Base-by-base conservation (phyloP, 2,888 invertebrate species). In the Bembecia ichneumoniformis region DNA sequence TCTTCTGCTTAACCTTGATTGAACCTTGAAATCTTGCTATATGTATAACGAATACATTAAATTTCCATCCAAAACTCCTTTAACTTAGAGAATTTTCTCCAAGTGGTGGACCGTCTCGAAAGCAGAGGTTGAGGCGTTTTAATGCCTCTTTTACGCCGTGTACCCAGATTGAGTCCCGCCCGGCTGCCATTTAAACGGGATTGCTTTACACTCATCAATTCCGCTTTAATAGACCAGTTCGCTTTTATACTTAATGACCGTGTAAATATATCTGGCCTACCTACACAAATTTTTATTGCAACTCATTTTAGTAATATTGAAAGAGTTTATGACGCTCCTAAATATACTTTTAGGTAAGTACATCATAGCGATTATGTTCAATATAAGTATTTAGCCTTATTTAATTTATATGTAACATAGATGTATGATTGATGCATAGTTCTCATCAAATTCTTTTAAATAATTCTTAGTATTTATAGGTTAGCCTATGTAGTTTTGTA, bases 211-310 rank as follows among this genome's bases (percentile, higher is more conserved):
- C 75, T 69, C 72, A 63, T 75, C 77, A 73, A 74, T 79, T 74
- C 67, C 58, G 60, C 60, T 73, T 76, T 80, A 78, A 78, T 78
- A 74, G 74, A 74, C 66, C 74, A 62, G 68, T 77, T 74, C 63
- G 68, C 74, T 76, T 81, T 81, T 77, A 81, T 74, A 71, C 66
- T 61, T 76, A 77, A 79, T 77, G 77, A 74, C 74, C 76, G 69
- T 61, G 74, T 74, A 77, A 77, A 76, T 69, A 67, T 67, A 62
- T 40, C 13, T 28, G 28, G 28, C 28, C 28, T 28, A 9, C 28
- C 28, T 28, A 28, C 28, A 28, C 28, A 28, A 28, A 28, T 28
- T 28, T 28, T 28, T 28, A 28, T 28, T 28, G 28, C 28, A 28
- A 28, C 28, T 28, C 28, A 28, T 28, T 28, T 28, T 28, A 28